These are phyloP conservation scores for Trichacis sp. DNA, from an alignment of 2,888 invertebrate genomes.

Conservation along the genomic window DNA sequence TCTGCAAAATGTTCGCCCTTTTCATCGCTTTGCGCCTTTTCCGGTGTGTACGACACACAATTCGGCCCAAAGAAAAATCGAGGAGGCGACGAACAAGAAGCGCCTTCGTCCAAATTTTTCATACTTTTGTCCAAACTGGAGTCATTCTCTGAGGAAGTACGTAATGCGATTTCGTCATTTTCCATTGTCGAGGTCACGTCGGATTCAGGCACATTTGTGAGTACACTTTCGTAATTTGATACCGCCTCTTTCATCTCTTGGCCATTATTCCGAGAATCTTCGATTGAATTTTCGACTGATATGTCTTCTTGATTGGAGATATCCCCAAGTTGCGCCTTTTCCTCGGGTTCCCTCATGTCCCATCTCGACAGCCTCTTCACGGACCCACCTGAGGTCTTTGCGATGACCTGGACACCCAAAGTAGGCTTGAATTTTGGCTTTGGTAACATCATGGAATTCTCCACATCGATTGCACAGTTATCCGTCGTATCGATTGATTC, in stretches of 20 bases:
- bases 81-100: slow-evolving; percentile 51
- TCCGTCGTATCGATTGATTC: too few species aligned
- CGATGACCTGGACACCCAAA: slow-evolving; percentile 65
- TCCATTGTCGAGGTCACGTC: too few species aligned
- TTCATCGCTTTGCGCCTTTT: slow-evolving; percentile 16
- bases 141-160: too few species aligned
- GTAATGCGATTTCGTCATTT: too few species aligned
- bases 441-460: slow-evolving; percentile 19
- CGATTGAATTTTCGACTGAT: slow-evolving; percentile 43
- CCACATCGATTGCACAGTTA: too few species aligned
- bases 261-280: neutral
- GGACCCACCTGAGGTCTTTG: slow-evolving; percentile 45
- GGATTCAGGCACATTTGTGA: slow-evolving; percentile 16
- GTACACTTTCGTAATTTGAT: slow-evolving; percentile 2
- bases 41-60: slow-evolving; percentile 60
- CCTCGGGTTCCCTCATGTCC: slow-evolving; percentile 68
- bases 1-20: slow-evolving; percentile 9
- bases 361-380: slow-evolving; percentile 67
- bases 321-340: too few species aligned
- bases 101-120: neutral
- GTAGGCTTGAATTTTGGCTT: slow-evolving; percentile 62
- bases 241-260: neutral
- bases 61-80: slow-evolving; percentile 67
- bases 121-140: slow-evolving; percentile 15
- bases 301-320: slow-evolving; percentile 59